These are phyloP conservation scores for Notechis scutatus DNA, from an alignment of 2,113 vertebrate species.

Conservation along the genomic window DNA sequence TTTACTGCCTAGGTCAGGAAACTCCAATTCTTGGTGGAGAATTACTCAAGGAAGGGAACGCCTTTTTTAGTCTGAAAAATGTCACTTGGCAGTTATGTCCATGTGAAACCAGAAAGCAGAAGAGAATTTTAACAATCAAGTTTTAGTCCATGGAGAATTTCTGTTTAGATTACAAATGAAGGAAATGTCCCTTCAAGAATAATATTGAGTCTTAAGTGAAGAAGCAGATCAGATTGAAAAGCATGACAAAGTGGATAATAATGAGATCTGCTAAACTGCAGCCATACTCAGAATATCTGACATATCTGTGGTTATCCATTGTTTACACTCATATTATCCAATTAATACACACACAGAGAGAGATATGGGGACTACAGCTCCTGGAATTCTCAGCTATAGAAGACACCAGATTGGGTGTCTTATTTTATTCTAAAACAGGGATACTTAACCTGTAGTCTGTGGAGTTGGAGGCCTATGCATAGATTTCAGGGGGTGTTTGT, in stretches of 20 bases:
- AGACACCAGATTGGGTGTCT: not conserved
- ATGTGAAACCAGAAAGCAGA: not conserved
- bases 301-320: not conserved
- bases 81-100: not conserved
- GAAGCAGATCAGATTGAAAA: not conserved
- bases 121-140: not conserved
- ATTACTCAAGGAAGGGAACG: not conserved
- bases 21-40: too few species aligned
- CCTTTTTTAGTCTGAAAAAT: not conserved
- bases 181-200: not conserved
- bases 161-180: not conserved
- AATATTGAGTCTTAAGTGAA: not conserved
- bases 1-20: not conserved
- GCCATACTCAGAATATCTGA: not conserved
- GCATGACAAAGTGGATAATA: not conserved
- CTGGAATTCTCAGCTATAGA: not conserved
- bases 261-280: not conserved
- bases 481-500: not conserved
- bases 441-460: not conserved
- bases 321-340: not conserved
- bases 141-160: not conserved
- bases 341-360: too few species aligned
- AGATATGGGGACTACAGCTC: not conserved
- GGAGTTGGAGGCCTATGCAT: not conserved
- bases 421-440: not conserved